Conservation (phyloP, 2,888 invertebrate species). For the Nesidiocoris tenuis region DNA sequence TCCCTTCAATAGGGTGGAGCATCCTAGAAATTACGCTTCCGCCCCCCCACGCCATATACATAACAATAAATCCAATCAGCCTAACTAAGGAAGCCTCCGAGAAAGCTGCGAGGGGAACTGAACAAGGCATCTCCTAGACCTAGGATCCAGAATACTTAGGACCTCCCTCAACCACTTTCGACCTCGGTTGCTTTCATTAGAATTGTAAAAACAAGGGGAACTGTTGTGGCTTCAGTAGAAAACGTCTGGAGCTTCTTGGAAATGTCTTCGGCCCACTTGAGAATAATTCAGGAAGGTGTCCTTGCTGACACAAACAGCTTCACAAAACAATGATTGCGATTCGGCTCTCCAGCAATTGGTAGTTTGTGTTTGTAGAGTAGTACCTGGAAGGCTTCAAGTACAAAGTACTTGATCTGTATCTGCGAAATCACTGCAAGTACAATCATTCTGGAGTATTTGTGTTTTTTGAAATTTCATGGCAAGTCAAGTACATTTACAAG, state of each 20-base stretch:
- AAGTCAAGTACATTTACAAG: too few species aligned
- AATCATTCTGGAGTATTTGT: too few species aligned
- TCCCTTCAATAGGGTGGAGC: neutral
- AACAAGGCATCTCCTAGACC: too few species aligned
- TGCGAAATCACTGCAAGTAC: too few species aligned
- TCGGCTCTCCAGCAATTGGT: neutral
- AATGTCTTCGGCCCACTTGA: neutral
- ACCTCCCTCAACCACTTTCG: neutral
- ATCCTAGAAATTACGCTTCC: slow-evolving; percentile 5
- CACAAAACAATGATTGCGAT: neutral
- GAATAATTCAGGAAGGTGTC: neutral
- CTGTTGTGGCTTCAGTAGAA: neutral
- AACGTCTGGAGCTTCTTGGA: neutral
- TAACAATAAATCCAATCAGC: slow-evolving; percentile 44
- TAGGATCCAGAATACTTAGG: too few species aligned
- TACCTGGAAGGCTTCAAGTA: too few species aligned
- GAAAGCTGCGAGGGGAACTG: neutral
- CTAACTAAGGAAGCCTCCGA: slow-evolving; percentile 23
- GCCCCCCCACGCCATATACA: slow-evolving; percentile 33
- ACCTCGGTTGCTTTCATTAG: neutral
- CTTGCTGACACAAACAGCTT: neutral
- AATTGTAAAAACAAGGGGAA: neutral
- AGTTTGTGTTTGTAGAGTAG: too few species aligned
- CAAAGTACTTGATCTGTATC: too few species aligned
- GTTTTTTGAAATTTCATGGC: too few species aligned